A percentile compares a stretch with the other conserved stretches of the same genome.
Evolutionary conservation across 2,888 invertebrate species (phyloP).

Genomic region (Formica aserva): DNA sequence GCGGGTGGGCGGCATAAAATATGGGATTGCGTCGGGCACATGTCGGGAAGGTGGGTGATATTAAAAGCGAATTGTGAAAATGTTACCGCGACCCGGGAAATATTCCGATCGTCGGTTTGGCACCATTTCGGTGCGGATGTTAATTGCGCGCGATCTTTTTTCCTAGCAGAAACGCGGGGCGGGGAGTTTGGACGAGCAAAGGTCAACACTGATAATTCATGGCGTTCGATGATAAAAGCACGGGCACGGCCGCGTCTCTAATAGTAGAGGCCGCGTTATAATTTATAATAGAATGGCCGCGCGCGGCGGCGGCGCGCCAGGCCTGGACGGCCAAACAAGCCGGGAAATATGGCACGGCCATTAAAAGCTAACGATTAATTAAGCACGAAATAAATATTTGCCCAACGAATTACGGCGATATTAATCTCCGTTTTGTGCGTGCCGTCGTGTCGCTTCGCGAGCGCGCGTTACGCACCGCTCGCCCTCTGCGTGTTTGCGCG

Average conservation of each 20-base stretch:
- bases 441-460: conserved; percentile 57
- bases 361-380: conserved; percentile 84
- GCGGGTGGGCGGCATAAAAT: not conserved
- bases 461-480: conserved; percentile 59
- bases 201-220: conserved; percentile 71
- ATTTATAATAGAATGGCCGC: conserved; percentile 77
- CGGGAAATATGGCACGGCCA: conserved; percentile 80
- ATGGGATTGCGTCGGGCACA: not conserved
- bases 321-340: conserved; percentile 73
- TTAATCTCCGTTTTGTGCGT: conserved; percentile 82
- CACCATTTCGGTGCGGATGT: conserved; percentile 35
- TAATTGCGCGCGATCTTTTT: conserved; percentile 47
- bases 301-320: conserved; percentile 28
- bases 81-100: conserved; percentile 25
- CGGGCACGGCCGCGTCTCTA: conserved; percentile 68
- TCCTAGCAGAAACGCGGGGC: conserved; percentile 20
- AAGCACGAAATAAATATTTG: conserved; percentile 84
- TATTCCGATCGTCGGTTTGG: conserved; percentile 22
- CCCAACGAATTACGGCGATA: conserved; percentile 82
- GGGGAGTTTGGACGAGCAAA: conserved; percentile 57
- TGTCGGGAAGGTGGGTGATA: not conserved
- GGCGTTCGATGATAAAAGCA: conserved; percentile 76
- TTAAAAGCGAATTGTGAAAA: conserved; percentile 46
- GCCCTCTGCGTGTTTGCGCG: conserved; percentile 33
- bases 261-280: conserved; percentile 74